Evolutionary conservation across 2,797 vertebrate genomes (phyloP), one percentile per base, ranked within the genome.

Genomic region (Xiphorhynchus erythropygius): DNA sequence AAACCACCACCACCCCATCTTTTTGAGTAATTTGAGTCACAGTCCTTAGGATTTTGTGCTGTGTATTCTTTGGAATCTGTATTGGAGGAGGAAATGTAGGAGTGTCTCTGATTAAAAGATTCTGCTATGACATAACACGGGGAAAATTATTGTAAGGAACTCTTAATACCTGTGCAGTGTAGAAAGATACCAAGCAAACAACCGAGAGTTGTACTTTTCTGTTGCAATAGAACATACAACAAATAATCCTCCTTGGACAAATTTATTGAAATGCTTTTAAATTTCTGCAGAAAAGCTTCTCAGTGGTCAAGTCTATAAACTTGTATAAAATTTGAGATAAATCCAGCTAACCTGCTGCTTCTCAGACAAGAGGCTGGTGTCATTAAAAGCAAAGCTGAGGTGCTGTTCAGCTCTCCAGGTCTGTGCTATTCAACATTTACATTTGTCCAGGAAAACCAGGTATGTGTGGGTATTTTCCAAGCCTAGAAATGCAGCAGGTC

Each of bases 111-210:
- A 70, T 18, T 30, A 10, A 47, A 62, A 59, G 24, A 19, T 47
- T 24, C 6, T 16, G 46, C 13, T n/a, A 2, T 7, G 6, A 21
- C 30, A 16, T 10, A 67, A 35, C 10, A 18, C 32, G 33, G 30
- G 16, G 9, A 42, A 70, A 70, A 53, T 30, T 13, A 2, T 8
- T 11, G 6, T 18, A 18, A 55, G 41, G 67, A 64, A 5, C 18
- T 13, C 7, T 2, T 2, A 33, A 42, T 37, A 7, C 32, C 32
- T 47, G 4, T 18, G 28, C 60, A 18, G 18, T 0, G 1, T 17
- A 22, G 63, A n/a, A 56, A 65, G 47, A 7, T 21, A 32, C 2
- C 6, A 53, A 41, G 23, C 33, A 64, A 69, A 76, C 18, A 39
- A 2, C 25, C 21, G 59, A 64, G 33, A 37, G 10, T 2, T 18